These are phyloP conservation scores for Hesperophylax magnus DNA, from an alignment of 1,140 invertebrate species.

Conservation along the genomic window DNA sequence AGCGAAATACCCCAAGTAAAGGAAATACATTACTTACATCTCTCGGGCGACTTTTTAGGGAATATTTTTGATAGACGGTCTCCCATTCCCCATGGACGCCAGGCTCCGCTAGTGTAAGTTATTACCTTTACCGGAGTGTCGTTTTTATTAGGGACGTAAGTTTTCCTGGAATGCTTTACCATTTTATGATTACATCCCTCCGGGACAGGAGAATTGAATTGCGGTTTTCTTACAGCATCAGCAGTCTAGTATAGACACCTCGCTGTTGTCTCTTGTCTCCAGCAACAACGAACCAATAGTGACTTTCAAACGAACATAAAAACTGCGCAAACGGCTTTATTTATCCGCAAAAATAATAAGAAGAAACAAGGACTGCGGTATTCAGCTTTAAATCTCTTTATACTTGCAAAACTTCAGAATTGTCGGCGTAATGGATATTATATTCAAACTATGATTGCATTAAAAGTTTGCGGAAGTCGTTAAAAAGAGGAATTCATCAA, in stretches of 20 bases:
- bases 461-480: too few species aligned
- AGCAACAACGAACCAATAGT: constrained; percentile 12
- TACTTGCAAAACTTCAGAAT: too few species aligned
- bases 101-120: constrained; percentile 13
- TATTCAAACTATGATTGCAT: too few species aligned
- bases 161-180: constrained; percentile 20
- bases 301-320: background rate
- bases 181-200: constrained; percentile 40
- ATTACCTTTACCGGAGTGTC: constrained; percentile 37
- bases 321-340: too few species aligned
- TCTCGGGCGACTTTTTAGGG: constrained; percentile 30
- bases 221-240: background rate
- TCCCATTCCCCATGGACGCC: background rate
- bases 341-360: too few species aligned
- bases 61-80: constrained; percentile 52
- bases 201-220: constrained; percentile 24
- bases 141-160: constrained; percentile 40
- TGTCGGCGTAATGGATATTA: too few species aligned
- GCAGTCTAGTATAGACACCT: background rate
- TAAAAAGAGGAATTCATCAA: too few species aligned
- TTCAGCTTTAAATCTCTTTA: too few species aligned
- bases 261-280: background rate
- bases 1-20: constrained; percentile 18
- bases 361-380: too few species aligned
- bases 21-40: constrained; percentile 33